These are phyloP conservation scores for Lithosia quadra DNA, from an alignment of 2,888 invertebrate genomes.

Conservation along the genomic window DNA sequence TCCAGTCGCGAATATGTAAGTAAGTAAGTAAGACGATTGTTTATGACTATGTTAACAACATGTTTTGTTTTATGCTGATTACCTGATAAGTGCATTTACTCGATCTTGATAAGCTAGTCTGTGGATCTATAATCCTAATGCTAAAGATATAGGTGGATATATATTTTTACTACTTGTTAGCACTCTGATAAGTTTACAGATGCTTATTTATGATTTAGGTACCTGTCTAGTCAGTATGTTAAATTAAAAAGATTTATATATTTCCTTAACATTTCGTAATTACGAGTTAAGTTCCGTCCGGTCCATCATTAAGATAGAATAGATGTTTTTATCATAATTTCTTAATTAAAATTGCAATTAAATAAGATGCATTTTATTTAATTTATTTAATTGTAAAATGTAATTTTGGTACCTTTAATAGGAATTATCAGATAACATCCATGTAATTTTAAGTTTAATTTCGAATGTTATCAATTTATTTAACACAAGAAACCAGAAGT, in stretches of 20 bases:
- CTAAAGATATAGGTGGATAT: background rate
- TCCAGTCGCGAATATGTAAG: background rate
- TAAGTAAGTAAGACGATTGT: background rate
- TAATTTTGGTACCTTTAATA: no score
- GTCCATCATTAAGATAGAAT: background rate
- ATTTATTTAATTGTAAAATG: no score
- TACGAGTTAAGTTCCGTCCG: background rate
- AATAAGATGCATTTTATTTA: background rate
- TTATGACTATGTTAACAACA: background rate
- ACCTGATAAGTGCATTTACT: slow-evolving; percentile 6
- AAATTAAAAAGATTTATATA: background rate
- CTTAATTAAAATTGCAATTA: background rate
- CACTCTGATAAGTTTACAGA: no score
- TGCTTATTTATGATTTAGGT: background rate
- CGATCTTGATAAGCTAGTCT: slow-evolving; percentile 5
- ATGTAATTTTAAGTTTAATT: no score
- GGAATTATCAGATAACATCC: no score
- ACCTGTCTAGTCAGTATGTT: background rate
- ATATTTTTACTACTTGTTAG: background rate
- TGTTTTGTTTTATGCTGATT: background rate
- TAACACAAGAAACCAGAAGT: no score
- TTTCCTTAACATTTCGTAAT: slow-evolving; percentile 1
- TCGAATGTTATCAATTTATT: no score
- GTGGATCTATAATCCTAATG: background rate
- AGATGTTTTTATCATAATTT: background rate